A percentile compares a stretch with the other conserved stretches of the same genome.
phyloP scores from a whole-genome alignment of 2,888 invertebrate genomes.

The Gymnosoma rotundatum region DNA sequence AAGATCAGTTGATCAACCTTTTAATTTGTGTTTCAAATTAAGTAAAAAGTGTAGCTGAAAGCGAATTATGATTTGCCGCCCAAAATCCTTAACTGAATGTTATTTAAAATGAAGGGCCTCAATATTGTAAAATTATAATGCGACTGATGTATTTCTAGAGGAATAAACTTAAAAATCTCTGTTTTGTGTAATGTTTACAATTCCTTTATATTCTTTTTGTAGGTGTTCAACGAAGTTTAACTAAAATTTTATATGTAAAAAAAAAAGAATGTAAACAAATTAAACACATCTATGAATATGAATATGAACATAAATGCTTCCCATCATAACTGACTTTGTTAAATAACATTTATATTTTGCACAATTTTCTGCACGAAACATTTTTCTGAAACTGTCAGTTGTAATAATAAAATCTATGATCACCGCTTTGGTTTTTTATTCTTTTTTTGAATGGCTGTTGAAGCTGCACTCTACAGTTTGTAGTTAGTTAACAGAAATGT shows the following conservation, averaged over 20 bases:
- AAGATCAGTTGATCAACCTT: too few species aligned
- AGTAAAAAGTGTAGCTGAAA: too few species aligned
- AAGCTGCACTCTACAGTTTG: constrained; percentile 22
- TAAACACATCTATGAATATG: constrained; percentile 20
- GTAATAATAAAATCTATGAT: constrained; percentile 65
- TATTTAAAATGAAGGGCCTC: too few species aligned
- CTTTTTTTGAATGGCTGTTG: constrained; percentile 18
- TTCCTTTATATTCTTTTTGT: not conserved
- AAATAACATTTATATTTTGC: constrained; percentile 48
- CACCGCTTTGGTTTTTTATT: not conserved
- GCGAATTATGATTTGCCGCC: too few species aligned
- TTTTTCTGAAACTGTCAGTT: constrained; percentile 60
- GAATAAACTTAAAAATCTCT: too few species aligned
- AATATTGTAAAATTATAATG: too few species aligned
- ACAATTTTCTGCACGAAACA: constrained; percentile 62
- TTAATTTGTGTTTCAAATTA: too few species aligned
- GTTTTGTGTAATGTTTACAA: too few species aligned
- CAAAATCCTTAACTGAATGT: too few species aligned
- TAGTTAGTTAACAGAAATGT: not conserved
- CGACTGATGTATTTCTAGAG: too few species aligned
- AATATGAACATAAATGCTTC: constrained; percentile 12
- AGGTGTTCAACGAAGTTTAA: constrained; percentile 51
- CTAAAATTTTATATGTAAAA: constrained; percentile 9
- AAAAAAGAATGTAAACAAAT: constrained; percentile 15
- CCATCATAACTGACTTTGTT: constrained; percentile 39